Percentiles rank a stretch among this genome's conserved stretches.
Evolutionary conservation across 2,113 vertebrate genomes (phyloP).

Genomic region (Phrynosoma platyrhinos): DNA sequence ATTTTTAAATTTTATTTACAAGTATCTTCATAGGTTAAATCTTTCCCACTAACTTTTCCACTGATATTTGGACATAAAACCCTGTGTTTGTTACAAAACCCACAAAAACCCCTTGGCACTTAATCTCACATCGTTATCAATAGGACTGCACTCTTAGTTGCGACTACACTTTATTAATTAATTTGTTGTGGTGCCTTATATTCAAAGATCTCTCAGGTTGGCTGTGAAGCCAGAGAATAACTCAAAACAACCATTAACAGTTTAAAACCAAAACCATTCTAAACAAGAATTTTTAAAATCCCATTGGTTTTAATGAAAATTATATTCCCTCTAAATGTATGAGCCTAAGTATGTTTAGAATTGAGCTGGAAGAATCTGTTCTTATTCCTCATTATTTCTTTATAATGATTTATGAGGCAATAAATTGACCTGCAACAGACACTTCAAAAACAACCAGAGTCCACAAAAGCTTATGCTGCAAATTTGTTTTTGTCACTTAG

Average conservation of each 20-base stretch:
- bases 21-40: too few relatives aligned
- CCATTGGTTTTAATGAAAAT: neutral
- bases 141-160: neutral
- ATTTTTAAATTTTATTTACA: too few relatives aligned
- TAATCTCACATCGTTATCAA: too few relatives aligned
- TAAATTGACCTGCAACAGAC: slow-evolving; percentile 26
- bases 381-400: slow-evolving; percentile 17
- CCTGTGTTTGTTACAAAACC: too few relatives aligned
- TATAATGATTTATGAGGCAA: slow-evolving; percentile 23
- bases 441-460: slow-evolving; percentile 13
- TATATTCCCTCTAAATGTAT: neutral
- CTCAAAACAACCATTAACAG: neutral
- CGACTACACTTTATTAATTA: neutral
- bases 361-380: slow-evolving; percentile 2
- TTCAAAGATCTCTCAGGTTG: neutral
- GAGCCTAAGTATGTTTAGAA: slow-evolving; percentile 5
- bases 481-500: too few relatives aligned
- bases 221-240: neutral
- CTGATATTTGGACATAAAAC: too few relatives aligned
- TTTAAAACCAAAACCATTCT: neutral
- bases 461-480: too few relatives aligned
- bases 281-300: neutral
- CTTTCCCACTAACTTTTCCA: too few relatives aligned
- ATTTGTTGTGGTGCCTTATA: neutral
- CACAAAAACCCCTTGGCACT: neutral